Base-by-base conservation (phyloP, 1,140 invertebrate genomes). In the Ericerus pela region DNA sequence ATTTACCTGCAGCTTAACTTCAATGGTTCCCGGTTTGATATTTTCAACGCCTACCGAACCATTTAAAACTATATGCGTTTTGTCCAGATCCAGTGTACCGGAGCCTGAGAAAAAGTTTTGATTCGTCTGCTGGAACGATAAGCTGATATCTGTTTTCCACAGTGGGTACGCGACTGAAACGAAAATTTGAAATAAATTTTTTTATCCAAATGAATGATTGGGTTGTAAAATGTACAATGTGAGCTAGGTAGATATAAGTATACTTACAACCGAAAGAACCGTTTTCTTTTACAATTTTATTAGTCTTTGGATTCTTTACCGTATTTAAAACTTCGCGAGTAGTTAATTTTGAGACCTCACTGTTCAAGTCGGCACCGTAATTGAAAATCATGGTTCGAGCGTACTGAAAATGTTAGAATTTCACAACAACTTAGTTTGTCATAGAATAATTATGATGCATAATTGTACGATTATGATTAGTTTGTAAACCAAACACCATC, bases 1-100 rank as follows among this genome's bases (percentile, higher is more conserved):
- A n/a, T n/a, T n/a, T 47, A 47, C 41, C 41, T 47, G 41, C 12
- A 47, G 16, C 14, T 47, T 18, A 24, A 47, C 41, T 24, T 47
- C 41, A 24, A 47, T 24, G 14, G 22, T 47, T 3, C 41, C 41
- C 16, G 26, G 20, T 47, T 47, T 47, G 8, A 18, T 47, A 22
- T 47, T 47, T 14, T 16, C 41, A 47, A 47, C 14, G 14, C 41
- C 41, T 4, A 47, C 10, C 22, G 41, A 47, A 10, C 41, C 41
- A 22, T 47, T 47, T 3, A 47, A 5, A 12, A 24, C 41, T 4
- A 47, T 12, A 47, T 47, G 22, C 2, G 41, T 47, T 8, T 24
- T 18, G 26, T 47, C 41, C 41, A 47, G 22, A 22, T 12, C 20
- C 2, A 47, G 18, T 8, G 18, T 24, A 3, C 20, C 22, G 26